A percentile compares a stretch with the other conserved stretches of the same genome.
Conservation (phyloP, 2,113 vertebrate species). For the Chaetodon auriga region DNA sequence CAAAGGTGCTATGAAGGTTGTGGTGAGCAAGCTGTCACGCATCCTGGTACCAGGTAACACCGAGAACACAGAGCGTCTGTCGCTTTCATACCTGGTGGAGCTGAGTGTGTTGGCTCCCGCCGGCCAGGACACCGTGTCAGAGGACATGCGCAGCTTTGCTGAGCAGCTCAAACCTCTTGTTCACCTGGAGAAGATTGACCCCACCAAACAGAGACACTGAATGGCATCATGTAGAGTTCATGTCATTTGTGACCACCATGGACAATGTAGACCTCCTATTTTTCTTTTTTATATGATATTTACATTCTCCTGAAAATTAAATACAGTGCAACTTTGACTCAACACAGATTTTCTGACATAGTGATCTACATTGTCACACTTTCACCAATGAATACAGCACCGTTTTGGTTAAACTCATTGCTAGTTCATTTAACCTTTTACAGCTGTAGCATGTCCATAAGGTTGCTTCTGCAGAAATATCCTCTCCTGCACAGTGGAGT, state of each 20-base stretch:
- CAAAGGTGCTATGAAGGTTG: conserved; percentile 94
- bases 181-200: conserved; percentile 97
- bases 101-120: conserved; percentile 86
- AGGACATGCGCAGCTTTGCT: conserved; percentile 97
- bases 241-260: background rate
- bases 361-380: background rate
- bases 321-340: conserved; percentile 19
- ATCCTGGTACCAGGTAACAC: conserved; percentile 94
- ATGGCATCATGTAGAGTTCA: conserved; percentile 61
- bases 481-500: background rate
- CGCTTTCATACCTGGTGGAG: conserved; percentile 93
- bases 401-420: background rate
- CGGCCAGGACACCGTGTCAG: conserved; percentile 88
- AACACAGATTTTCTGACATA: background rate
- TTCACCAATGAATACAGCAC: background rate
- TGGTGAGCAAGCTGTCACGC: conserved; percentile 96
- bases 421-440: background rate
- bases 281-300: background rate
- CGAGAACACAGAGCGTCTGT: conserved; percentile 93
- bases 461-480: background rate
- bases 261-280: background rate
- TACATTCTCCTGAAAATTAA: conserved; percentile 28
- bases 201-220: conserved; percentile 89
- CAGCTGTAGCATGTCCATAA: background rate
- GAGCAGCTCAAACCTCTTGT: conserved; percentile 97